A percentile compares a stretch with the other conserved stretches of the same genome.
These are phyloP conservation scores for Poliocrania exsul DNA, from an alignment of 2,797 vertebrate species.

Conservation along the genomic window DNA sequence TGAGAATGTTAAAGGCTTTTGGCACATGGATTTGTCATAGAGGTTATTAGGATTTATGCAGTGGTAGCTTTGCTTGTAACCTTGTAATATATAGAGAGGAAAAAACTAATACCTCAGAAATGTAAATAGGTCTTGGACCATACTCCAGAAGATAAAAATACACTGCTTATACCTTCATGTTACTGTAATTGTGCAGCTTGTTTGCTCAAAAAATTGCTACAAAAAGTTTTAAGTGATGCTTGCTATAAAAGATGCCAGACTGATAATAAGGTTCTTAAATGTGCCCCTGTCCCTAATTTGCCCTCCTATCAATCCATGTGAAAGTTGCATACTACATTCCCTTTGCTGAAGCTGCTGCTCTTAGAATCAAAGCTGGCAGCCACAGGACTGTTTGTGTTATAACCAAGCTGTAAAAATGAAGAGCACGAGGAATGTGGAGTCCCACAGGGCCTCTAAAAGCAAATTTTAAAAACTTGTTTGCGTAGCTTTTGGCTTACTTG, in stretches of 20 bases:
- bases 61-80: not conserved
- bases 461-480: slow-evolving; percentile 19
- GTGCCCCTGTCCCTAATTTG: not conserved
- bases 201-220: not conserved
- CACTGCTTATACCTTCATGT: not conserved
- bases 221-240: not conserved
- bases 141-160: not conserved
- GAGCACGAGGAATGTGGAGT: not conserved
- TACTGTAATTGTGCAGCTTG: not conserved
- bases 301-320: not conserved
- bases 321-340: not conserved
- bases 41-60: not conserved
- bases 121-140: not conserved
- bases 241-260: not conserved
- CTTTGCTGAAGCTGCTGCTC: not conserved
- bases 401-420: not conserved
- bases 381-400: not conserved
- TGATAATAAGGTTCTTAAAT: not conserved
- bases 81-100: not conserved
- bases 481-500: slow-evolving; percentile 5
- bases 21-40: not conserved
- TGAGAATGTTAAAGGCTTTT: not conserved
- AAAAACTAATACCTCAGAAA: not conserved
- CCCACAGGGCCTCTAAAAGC: slow-evolving; percentile 6
- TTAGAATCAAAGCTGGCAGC: not conserved